phyloP scores from a whole-genome alignment of 2,113 vertebrate genomes.

The Naja naja region DNA sequence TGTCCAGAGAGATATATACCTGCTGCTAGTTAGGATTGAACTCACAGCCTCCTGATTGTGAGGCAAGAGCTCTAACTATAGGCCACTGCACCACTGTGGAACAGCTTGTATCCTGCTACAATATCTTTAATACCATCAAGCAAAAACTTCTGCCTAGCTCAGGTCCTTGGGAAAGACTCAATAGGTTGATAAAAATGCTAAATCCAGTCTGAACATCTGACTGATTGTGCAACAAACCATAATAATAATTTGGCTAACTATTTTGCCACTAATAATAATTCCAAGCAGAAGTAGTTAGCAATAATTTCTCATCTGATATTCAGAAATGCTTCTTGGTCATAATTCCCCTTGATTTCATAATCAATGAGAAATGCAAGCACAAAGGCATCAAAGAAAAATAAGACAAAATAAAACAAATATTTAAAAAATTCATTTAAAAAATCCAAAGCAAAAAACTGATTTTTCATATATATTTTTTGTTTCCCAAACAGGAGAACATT shows the following conservation, averaged over 20 bases:
- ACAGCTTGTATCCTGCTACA: background rate
- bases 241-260: background rate
- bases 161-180: background rate
- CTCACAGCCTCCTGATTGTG: too few species aligned
- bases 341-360: background rate
- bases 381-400: background rate
- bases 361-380: background rate
- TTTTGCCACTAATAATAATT: background rate
- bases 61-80: too few species aligned
- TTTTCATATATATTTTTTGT: background rate
- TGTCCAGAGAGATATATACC: too few species aligned
- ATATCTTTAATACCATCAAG: background rate
- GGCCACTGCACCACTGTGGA: too few species aligned
- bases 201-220: background rate
- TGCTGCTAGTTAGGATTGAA: too few species aligned
- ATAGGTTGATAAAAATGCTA: background rate
- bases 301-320: background rate
- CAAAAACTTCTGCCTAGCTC: background rate
- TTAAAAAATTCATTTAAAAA: background rate
- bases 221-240: background rate
- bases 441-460: background rate
- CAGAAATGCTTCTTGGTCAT: background rate
- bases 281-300: background rate
- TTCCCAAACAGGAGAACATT: background rate
- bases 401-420: background rate